These are phyloP conservation scores for Cantharis rufa DNA, from an alignment of 2,888 invertebrate species.

Conservation along the genomic window DNA sequence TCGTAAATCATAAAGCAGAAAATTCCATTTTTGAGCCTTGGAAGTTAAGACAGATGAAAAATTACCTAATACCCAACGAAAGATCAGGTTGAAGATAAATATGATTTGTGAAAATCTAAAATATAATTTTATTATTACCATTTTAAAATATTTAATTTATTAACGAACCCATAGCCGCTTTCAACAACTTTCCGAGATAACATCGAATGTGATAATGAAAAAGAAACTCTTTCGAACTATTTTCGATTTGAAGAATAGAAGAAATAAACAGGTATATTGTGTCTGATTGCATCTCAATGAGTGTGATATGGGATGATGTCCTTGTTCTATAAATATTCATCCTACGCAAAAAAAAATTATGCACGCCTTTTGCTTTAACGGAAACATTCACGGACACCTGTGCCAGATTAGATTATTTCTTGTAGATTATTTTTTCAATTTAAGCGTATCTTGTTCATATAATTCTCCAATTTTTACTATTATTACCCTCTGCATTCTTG, in stretches of 20 bases:
- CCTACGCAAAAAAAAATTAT: conserved; percentile 44
- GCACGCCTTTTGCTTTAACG: conserved; percentile 40
- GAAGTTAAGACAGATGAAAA: neutral
- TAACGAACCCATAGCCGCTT: neutral
- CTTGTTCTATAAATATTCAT: conserved; percentile 47
- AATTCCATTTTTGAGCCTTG: neutral
- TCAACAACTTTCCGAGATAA: neutral
- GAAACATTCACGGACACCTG: conserved; percentile 50
- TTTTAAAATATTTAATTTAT: conserved; percentile 1
- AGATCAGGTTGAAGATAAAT: neutral
- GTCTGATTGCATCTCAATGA: neutral
- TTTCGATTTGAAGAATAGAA: neutral
- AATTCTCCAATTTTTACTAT: conserved; percentile 28
- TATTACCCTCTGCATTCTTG: conserved; percentile 28
- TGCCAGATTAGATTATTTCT: conserved; percentile 47
- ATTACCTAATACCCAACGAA: neutral
- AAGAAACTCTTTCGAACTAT: neutral
- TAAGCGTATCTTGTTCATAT: conserved; percentile 41
- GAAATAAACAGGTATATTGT: neutral
- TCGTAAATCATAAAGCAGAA: neutral
- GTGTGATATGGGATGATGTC: conserved; percentile 33
- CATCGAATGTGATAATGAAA: neutral
- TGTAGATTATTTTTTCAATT: conserved; percentile 47
- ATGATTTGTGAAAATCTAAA: neutral
- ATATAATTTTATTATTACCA: neutral